Percentiles rank a stretch among this genome's conserved stretches.
Evolutionary conservation across 2,797 vertebrate genomes (phyloP).

Genomic region (Fistularia commersonii): DNA sequence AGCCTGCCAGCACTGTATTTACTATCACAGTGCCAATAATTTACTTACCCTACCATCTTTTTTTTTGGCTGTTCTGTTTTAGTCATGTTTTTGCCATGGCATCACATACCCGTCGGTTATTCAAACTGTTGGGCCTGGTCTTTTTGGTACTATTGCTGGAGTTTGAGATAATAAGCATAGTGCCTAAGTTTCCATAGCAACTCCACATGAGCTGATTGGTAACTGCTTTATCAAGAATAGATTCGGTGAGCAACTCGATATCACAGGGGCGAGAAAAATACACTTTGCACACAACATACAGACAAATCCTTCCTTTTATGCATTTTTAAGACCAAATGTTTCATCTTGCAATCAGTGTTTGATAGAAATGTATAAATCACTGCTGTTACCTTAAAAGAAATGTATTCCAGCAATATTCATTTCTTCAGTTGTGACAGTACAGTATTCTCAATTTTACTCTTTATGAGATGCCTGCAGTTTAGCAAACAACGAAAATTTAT

Average conservation of each 20-base stretch:
- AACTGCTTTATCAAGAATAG: conserved; percentile 61
- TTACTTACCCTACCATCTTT: conserved; percentile 48
- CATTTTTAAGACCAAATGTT: neutral
- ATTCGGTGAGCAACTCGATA: conserved; percentile 33
- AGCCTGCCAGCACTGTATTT: conserved; percentile 62
- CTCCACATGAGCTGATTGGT: conserved; percentile 62
- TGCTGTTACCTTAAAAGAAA: too few species aligned
- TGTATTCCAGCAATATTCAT: too few species aligned
- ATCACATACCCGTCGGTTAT: conserved; percentile 35
- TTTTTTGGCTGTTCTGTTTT: conserved; percentile 51
- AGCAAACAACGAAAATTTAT: too few species aligned
- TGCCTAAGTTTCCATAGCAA: conserved; percentile 77
- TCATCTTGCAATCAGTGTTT: conserved; percentile 19
- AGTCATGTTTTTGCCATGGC: conserved; percentile 60
- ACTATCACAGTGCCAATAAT: conserved; percentile 52
- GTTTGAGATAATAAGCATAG: conserved; percentile 68
- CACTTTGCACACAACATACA: conserved; percentile 14
- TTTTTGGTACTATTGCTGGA: conserved; percentile 49
- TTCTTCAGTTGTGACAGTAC: too few species aligned
- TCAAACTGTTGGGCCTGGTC: conserved; percentile 41
- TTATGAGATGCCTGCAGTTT: too few species aligned
- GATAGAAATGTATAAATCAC: too few species aligned
- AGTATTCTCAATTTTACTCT: too few species aligned
- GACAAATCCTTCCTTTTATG: neutral
- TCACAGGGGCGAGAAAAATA: conserved; percentile 22